Percentiles rank a stretch among this genome's conserved stretches.
These are phyloP conservation scores for Adelognathus sp. DNA, from an alignment of 2,888 invertebrate species.

Conservation along the genomic window DNA sequence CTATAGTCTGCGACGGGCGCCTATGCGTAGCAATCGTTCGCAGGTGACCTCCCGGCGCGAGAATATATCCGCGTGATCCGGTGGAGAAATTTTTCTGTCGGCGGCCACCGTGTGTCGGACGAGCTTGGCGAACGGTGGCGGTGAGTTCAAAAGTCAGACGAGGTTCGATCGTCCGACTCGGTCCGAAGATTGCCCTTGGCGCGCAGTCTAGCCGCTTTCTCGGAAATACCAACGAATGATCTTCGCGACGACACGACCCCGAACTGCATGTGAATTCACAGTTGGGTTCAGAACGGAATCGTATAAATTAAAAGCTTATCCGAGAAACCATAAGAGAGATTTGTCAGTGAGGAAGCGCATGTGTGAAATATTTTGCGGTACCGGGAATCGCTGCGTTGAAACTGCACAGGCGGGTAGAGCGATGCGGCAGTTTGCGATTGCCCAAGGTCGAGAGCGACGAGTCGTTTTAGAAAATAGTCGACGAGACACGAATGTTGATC, in stretches of 20 bases:
- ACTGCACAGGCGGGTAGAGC: constrained; percentile 11
- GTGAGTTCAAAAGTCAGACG: constrained; percentile 27
- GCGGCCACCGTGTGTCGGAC: background rate
- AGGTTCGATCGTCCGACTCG: background rate
- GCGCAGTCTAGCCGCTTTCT: constrained; percentile 4
- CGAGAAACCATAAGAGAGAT: background rate
- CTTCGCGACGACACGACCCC: background rate
- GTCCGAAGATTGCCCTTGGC: constrained; percentile 12
- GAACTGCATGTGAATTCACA: background rate
- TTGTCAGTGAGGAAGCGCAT: background rate
- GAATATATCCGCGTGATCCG: background rate
- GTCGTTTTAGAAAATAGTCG: constrained; percentile 54
- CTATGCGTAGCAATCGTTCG: background rate
- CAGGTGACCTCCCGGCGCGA: constrained; percentile 16
- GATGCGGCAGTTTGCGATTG: constrained; percentile 1
- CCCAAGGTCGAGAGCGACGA: constrained; percentile 52
- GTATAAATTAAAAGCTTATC: background rate
- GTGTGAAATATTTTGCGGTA: background rate
- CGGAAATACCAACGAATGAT: background rate
- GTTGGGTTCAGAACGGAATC: too few species aligned
- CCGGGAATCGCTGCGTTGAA: constrained; percentile 22
- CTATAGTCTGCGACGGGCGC: background rate
- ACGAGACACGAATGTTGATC: background rate
- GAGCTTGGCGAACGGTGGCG: too few species aligned
- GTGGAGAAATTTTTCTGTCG: background rate